These are phyloP conservation scores for Tolypeutes matacus DNA, from an alignment of 2,797 vertebrate genomes.

Conservation along the genomic window DNA sequence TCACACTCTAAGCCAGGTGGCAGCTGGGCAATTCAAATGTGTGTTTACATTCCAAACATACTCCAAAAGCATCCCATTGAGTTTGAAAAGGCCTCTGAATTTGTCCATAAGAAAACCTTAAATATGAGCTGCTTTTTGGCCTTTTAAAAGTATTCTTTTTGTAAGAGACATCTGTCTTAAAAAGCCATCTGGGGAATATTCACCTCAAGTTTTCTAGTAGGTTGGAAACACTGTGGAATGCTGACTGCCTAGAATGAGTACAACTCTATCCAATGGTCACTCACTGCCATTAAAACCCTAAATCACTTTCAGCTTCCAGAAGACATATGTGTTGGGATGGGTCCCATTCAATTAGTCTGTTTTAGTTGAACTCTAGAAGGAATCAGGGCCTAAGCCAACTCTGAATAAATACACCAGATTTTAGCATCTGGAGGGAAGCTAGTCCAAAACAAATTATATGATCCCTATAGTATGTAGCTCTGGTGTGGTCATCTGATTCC, in stretches of 20 bases:
- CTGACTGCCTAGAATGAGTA: not conserved
- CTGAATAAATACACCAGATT: constrained; percentile 84
- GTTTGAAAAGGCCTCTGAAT: constrained; percentile 57
- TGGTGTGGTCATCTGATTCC: constrained; percentile 88
- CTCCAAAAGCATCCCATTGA: constrained; percentile 48
- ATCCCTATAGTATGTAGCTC: constrained; percentile 80
- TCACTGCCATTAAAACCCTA: constrained; percentile 40
- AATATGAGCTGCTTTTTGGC: constrained; percentile 54
- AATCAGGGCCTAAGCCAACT: constrained; percentile 60
- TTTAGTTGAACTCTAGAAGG: constrained; percentile 72
- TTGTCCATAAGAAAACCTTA: constrained; percentile 28
- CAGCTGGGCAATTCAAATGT: constrained; percentile 16
- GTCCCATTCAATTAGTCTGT: constrained; percentile 69
- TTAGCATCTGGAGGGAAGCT: constrained; percentile 85
- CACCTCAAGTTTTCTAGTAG: constrained; percentile 2
- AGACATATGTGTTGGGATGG: constrained; percentile 71
- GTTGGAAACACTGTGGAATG: not conserved
- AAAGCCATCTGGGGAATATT: constrained; percentile 72
- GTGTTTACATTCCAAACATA: constrained; percentile 79
- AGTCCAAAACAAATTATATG: constrained; percentile 85
- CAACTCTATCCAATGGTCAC: constrained; percentile 48
- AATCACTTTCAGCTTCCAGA: constrained; percentile 52
- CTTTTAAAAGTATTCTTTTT: constrained; percentile 54
- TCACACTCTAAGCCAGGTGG: constrained; percentile 64
- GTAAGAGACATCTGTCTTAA: constrained; percentile 54